phyloP scores from a whole-genome alignment of 2,113 vertebrate species.

The Ammodytes marinus region DNA sequence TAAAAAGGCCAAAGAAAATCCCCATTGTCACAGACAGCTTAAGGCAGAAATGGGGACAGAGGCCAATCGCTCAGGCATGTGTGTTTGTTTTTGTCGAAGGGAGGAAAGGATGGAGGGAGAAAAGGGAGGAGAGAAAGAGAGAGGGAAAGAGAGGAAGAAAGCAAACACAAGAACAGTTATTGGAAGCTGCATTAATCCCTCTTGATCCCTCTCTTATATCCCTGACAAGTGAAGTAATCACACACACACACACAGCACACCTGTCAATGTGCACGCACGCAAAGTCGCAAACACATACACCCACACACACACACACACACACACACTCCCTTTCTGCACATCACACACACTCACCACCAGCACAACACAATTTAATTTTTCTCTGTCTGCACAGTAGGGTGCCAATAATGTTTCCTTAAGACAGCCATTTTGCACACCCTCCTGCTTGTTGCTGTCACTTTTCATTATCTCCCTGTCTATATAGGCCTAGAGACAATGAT shows the following conservation, averaged over 20 bases:
- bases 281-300: no score
- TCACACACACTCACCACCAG: not conserved
- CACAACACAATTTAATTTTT: not conserved
- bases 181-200: conserved; percentile 59
- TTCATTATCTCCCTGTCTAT: conserved; percentile 30
- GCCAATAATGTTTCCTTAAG: conserved; percentile 43
- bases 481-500: not conserved
- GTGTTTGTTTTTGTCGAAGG: conserved; percentile 13
- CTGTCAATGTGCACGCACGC: conserved; percentile 4
- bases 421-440: conserved; percentile 43
- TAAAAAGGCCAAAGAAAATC: conserved; percentile 66
- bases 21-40: conserved; percentile 58
- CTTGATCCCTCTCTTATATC: conserved; percentile 44
- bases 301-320: not conserved
- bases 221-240: conserved; percentile 4
- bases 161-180: conserved; percentile 46
- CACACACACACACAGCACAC: conserved; percentile 12
- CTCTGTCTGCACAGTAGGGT: conserved; percentile 13
- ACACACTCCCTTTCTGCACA: not conserved
- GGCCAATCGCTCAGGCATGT: conserved; percentile 22
- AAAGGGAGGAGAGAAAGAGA: not conserved
- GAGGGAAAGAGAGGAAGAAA: conserved; percentile 13
- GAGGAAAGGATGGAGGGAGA: conserved; percentile 15
- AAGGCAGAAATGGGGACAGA: conserved; percentile 27
- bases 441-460: conserved; percentile 24